Evolutionary conservation across 2,888 invertebrate genomes (phyloP).

Genomic region (Gasteruption jaculator): DNA sequence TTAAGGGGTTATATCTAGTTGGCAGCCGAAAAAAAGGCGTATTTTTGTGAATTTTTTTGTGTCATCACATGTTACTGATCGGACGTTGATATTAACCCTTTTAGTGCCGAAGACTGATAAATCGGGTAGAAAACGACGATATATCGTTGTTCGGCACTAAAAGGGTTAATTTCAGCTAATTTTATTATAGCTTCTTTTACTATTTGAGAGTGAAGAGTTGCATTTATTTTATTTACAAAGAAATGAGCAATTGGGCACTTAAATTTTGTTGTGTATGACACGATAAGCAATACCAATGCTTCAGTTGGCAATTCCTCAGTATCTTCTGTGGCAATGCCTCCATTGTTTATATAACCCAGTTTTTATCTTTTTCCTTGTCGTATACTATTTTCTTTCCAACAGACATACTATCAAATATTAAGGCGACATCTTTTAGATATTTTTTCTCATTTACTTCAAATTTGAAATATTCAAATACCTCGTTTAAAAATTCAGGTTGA

Average conservation of each 20-base stretch:
- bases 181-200: constrained; percentile 9
- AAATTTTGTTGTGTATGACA: constrained; percentile 10
- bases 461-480: constrained; percentile 12
- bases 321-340: constrained; percentile 6
- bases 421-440: constrained; percentile 8
- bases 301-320: constrained; percentile 9
- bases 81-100: constrained; percentile 9
- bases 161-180: constrained; percentile 6
- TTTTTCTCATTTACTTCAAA: constrained; percentile 2
- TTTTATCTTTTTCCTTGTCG: constrained; percentile 9
- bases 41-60: no score
- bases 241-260: constrained; percentile 17
- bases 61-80: constrained; percentile 11
- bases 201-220: constrained; percentile 5
- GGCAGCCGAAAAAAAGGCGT: no score
- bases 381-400: constrained; percentile 6
- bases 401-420: constrained; percentile 13
- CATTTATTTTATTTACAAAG: constrained; percentile 4
- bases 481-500: constrained; percentile 10
- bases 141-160: no score
- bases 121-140: no score
- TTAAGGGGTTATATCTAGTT: no score
- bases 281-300: constrained; percentile 13
- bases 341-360: constrained; percentile 11
- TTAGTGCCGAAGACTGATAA: no score